Evolutionary conservation across 2,888 invertebrate species (phyloP).

Genomic region (Drosophila subquinaria): DNA sequence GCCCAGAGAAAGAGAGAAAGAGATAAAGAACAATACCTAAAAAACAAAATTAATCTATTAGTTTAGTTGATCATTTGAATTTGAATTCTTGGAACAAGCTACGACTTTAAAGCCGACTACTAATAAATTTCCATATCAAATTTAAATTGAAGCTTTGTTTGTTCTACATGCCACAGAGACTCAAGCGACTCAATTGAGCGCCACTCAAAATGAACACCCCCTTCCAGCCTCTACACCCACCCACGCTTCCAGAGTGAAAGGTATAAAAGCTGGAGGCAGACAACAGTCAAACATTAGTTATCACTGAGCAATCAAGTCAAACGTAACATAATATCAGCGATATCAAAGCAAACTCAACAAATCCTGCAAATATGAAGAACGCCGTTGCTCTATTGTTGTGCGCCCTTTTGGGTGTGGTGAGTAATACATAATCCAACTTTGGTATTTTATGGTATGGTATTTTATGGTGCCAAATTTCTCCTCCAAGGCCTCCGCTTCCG

Average conservation of each 20-base stretch:
- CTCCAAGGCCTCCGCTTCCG: conserved; percentile 75
- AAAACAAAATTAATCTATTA: conserved; percentile 30
- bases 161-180: conserved; percentile 26
- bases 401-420: conserved; percentile 83
- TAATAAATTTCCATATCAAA: conserved; percentile 47
- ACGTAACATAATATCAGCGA: conserved; percentile 24
- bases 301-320: conserved; percentile 46
- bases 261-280: conserved; percentile 61
- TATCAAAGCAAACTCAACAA: conserved; percentile 14
- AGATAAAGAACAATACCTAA: conserved; percentile 27
- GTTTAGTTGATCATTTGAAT: conserved; percentile 30
- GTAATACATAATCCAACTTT: conserved; percentile 35
- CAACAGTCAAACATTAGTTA: conserved; percentile 58
- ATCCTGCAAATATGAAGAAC: conserved; percentile 81
- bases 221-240: conserved; percentile 1
- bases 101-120: conserved; percentile 30
- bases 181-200: conserved; percentile 69
- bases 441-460: too few relatives aligned
- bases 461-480: background rate
- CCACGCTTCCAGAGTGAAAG: conserved; percentile 15
- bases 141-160: conserved; percentile 47
- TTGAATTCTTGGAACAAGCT: conserved; percentile 3
- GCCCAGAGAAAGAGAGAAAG: background rate
- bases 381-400: conserved; percentile 80
- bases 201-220: conserved; percentile 56